Conservation (phyloP, 1,140 invertebrate species). For the Episyrphus balteatus region DNA sequence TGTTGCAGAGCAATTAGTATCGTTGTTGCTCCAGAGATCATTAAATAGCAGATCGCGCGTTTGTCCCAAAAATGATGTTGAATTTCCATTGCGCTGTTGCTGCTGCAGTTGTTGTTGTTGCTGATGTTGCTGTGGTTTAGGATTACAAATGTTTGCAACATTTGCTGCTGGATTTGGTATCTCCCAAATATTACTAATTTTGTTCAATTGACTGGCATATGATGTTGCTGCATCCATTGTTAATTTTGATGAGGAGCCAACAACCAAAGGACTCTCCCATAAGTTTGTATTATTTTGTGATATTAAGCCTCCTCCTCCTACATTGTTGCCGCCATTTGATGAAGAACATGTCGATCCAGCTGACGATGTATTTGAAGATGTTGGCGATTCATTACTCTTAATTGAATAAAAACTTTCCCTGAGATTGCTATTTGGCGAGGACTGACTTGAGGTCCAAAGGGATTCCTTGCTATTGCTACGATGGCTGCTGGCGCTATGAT, state of each 20-base stretch:
- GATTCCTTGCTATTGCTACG: constrained; percentile 31
- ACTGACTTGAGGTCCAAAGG: constrained; percentile 23
- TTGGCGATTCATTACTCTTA: constrained; percentile 4
- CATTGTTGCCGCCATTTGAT: background rate
- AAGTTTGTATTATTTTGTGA: background rate
- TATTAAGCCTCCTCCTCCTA: background rate
- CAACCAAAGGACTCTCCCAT: background rate
- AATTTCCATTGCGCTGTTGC: background rate
- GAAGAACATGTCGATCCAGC: background rate
- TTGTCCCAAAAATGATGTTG: background rate
- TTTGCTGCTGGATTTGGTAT: constrained; percentile 9
- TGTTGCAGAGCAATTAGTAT: background rate
- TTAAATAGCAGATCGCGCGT: constrained; percentile 23
- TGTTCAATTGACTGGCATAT: constrained; percentile 14
- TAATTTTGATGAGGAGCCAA: background rate
- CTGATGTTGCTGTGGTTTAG: constrained; percentile 3
- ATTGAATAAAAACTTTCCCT: constrained; percentile 20
- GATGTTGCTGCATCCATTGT: constrained; percentile 1
- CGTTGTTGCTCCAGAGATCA: constrained; percentile 20
- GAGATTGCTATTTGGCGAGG: constrained; percentile 21
- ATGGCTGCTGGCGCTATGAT: constrained; percentile 8
- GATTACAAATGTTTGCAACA: too few species aligned
- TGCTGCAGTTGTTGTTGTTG: constrained; percentile 5
- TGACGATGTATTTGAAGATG: background rate
- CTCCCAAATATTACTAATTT: constrained; percentile 30